A percentile compares a stretch with the other conserved stretches of the same genome.
Conservation (phyloP, 1,140 invertebrate genomes). For the Brachionus koreanus region DNA sequence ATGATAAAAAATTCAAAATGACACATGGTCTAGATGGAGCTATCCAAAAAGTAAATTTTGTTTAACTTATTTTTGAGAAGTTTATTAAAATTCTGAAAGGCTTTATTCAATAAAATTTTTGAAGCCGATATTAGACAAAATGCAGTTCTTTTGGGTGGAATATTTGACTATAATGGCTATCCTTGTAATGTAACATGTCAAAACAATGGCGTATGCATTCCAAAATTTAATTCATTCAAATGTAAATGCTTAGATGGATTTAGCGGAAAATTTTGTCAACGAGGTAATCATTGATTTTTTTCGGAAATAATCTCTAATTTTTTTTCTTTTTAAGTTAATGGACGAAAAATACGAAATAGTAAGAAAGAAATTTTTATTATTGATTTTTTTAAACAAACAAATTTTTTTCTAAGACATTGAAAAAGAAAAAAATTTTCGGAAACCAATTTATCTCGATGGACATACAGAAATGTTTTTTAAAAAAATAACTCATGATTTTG, state of each 20-base stretch:
- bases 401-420: background rate
- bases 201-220: conserved; percentile 16
- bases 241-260: conserved; percentile 24
- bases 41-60: conserved; percentile 1
- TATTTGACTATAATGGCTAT: background rate
- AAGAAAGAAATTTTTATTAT: background rate
- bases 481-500: background rate
- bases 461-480: background rate
- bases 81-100: background rate
- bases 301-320: background rate
- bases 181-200: conserved; percentile 35
- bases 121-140: background rate
- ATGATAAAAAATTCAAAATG: background rate
- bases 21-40: background rate
- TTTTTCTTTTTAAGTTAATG: background rate
- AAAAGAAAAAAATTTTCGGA: background rate
- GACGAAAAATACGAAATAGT: background rate
- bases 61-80: background rate
- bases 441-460: conserved; percentile 11
- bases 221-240: background rate
- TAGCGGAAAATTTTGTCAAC: conserved; percentile 3
- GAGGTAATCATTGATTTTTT: background rate
- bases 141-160: background rate
- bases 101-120: background rate
- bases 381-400: background rate